A percentile compares a stretch with the other conserved stretches of the same genome.
Evolutionary conservation across 2,113 vertebrate species (phyloP).

Genomic region (Steatornis caripensis): DNA sequence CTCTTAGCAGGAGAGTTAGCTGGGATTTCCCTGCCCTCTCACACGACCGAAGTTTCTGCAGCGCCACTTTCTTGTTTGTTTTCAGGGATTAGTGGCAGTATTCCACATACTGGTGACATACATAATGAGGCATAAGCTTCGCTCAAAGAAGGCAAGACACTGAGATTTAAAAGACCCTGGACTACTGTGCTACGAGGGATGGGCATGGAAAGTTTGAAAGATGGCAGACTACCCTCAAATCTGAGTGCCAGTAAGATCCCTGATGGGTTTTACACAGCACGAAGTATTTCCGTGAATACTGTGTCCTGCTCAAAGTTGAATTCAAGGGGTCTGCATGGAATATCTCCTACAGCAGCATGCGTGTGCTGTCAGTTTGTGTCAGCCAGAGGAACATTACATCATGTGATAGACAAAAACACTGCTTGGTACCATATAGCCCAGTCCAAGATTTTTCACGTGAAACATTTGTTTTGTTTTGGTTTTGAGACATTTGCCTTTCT

Average conservation of each 20-base stretch:
- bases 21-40: slow-evolving; percentile 26
- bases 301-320: neutral
- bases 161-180: neutral
- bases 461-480: slow-evolving; percentile 58
- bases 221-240: neutral
- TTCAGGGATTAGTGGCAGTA: slow-evolving; percentile 46
- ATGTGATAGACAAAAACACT: neutral
- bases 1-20: slow-evolving; percentile 4
- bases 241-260: neutral
- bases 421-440: neutral
- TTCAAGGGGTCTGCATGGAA: neutral
- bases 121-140: slow-evolving; percentile 11
- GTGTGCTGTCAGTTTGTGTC: neutral
- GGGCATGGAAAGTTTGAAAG: neutral
- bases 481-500: slow-evolving; percentile 45
- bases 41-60: neutral
- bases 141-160: neutral
- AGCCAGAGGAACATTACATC: neutral
- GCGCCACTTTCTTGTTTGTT: slow-evolving; percentile 17
- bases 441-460: slow-evolving; percentile 52
- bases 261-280: neutral
- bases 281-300: neutral
- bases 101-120: slow-evolving; percentile 31
- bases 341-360: neutral
- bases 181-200: neutral